A percentile compares a stretch with the other conserved stretches of the same genome.
These are phyloP conservation scores for Prionchulus punctatus DNA, from an alignment of 2,888 invertebrate species.

Conservation along the genomic window DNA sequence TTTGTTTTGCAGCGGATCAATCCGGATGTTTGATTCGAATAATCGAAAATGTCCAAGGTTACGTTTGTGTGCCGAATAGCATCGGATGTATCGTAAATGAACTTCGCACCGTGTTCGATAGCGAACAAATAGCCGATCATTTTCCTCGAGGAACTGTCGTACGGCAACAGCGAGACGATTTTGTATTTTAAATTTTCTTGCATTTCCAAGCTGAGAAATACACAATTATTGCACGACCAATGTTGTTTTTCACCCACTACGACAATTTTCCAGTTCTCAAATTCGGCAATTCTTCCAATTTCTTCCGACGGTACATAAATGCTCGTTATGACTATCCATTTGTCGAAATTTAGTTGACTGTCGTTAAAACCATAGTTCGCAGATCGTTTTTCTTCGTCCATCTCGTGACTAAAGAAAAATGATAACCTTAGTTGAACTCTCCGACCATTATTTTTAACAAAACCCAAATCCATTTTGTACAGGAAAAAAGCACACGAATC, in stretches of 20 bases:
- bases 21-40: no score
- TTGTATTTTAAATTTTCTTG: background rate
- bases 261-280: background rate
- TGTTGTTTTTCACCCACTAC: background rate
- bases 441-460: no score
- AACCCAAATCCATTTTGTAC: no score
- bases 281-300: background rate
- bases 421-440: no score
- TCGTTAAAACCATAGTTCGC: no score
- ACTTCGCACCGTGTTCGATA: background rate
- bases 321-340: background rate
- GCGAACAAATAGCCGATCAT: background rate
- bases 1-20: no score
- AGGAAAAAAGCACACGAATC: no score
- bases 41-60: background rate
- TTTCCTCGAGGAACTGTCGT: background rate
- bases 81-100: no score
- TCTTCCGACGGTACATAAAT: background rate
- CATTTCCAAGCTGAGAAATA: background rate
- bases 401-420: no score
- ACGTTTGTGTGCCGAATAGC: background rate
- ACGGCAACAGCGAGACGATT: background rate
- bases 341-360: no score
- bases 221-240: background rate
- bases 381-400: no score